Evolutionary conservation across 2,113 vertebrate genomes (phyloP), one percentile per base, ranked within the genome.

Genomic region (Phalacrocorax brasilianus): DNA sequence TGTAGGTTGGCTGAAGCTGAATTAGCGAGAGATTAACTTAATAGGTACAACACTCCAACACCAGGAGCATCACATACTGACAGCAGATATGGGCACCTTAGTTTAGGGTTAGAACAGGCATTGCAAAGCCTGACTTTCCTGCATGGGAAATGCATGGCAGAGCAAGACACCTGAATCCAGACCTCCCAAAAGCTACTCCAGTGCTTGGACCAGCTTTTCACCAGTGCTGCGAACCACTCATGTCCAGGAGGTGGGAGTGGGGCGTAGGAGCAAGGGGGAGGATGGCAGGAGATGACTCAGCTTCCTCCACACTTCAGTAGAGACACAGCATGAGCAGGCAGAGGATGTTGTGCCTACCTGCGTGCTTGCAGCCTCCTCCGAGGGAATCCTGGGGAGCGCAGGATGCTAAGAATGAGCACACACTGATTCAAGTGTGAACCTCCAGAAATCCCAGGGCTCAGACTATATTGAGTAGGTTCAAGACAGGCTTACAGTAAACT

Each of bases 71-170:
- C 47, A 77, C 20, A 24, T 24, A 8, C n/a, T 56, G 70, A 16
- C 1, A 7, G 27, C 5, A 8, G 49, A 11, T 8, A 14, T 1
- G 12, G 66, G 40, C 20, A 26, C 33, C 26, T 30, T 3, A 6
- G 14, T 13, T 80, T 40, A 22, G 67, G 65, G 74, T 59, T 72
- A 89, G 49, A 77, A 38, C 30, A 44, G 35, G 22, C 18, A 11
- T 18, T 4, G n/a, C 59, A 73, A 73, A 58, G 12, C 2, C 0
- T 4, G 33, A 6, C 20, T 47, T 56, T 6, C 14, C 20, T 4
- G 17, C n/a, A 12, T 0, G 1, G 14, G 24, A 38, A 61, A 62
- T 0, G 3, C 0, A 0, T 17, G 10, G 45, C 38, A 49, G 35
- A 70, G 50, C 44, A 53, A 13, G 4, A 65, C 8, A 45, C 35